Base-by-base conservation (phyloP, 2,888 invertebrate genomes). In the Chesias legatella region DNA sequence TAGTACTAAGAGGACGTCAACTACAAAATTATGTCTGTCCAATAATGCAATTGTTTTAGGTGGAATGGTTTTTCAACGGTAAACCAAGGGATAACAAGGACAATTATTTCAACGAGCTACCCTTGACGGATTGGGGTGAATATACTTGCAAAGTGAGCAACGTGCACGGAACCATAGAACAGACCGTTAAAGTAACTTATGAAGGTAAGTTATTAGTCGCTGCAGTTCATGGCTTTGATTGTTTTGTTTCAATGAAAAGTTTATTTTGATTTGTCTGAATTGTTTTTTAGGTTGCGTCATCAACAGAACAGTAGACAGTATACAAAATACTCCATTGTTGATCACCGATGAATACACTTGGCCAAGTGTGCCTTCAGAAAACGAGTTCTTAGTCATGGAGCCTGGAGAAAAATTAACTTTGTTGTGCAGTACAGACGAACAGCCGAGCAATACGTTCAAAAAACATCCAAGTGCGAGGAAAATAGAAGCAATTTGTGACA, bases 81-180 rank as follows among this genome's bases (percentile, higher is more conserved):
- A 36, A 52, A 22, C 8, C 8, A 8, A 5, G 48, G 4, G 10
- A 37, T 7, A 21, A 2, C 1, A 21, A 27, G 0, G 1, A 3
- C 1, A 33, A 25, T n/a, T n/a, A n/a, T n/a, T n/a, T n/a, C 6
- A 8, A 33, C 10, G 20, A 41, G 9, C 31, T 36, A 9, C 5
- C n/a, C 0, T 44, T 54, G 7, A 21, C 23, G 6, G 42, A 46
- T 20, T 54, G 46, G 53, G 59, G 59, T 28, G 26, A 41, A 3
- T 57, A 54, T 40, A 29, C 29, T 5, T 59, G 59, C 20, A 32
- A 26, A n/a, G 48, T 44, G 1, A 43, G 25, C 20, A 59, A 59
- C 37, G 31, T 34, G 1, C 53, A 52, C 22, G 59, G 53, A 20
- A 43, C 26, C 20, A 27, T 52, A 2, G 17, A 42, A 9, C 50